A percentile compares a stretch with the other conserved stretches of the same genome.
These are phyloP conservation scores for Mimumesa dahlbomi DNA, from an alignment of 2,888 invertebrate species.

Conservation along the genomic window DNA sequence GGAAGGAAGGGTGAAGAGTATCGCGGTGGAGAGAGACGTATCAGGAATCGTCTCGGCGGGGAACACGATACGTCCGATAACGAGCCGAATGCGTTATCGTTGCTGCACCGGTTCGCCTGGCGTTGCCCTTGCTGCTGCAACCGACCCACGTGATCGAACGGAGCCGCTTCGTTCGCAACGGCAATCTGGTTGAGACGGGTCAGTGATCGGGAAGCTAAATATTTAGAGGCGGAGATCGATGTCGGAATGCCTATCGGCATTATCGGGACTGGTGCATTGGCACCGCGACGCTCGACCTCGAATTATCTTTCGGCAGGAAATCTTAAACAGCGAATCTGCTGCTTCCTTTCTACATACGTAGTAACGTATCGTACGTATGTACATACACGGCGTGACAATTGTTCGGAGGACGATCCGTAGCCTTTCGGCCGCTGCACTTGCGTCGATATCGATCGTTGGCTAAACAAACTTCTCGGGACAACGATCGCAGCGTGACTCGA, in stretches of 20 bases:
- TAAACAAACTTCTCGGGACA: no score
- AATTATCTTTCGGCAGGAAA: slow-evolving; percentile 16
- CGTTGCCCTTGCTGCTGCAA: slow-evolving; percentile 17
- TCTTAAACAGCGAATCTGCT: slow-evolving; percentile 3
- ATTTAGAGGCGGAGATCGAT: slow-evolving; percentile 68
- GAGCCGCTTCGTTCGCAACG: slow-evolving; percentile 46
- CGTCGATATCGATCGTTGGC: no score
- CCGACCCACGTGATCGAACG: slow-evolving; percentile 43
- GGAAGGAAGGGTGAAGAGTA: slow-evolving; percentile 12
- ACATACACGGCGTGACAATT: no score
- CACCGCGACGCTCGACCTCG: slow-evolving; percentile 21
- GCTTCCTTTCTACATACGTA: no score
- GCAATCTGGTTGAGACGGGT: slow-evolving; percentile 65
- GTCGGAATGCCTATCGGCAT: slow-evolving; percentile 50
- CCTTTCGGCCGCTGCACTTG: no score
- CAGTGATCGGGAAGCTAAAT: slow-evolving; percentile 71
- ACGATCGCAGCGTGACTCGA: no score
- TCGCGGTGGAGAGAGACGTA: slow-evolving; percentile 26
- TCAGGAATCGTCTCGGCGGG: slow-evolving; percentile 57
- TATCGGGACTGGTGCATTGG: slow-evolving; percentile 45
- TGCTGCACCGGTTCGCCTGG: slow-evolving; percentile 31
- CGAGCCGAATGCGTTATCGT: slow-evolving; percentile 62
- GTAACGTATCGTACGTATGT: no score
- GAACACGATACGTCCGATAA: slow-evolving; percentile 68
- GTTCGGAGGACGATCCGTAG: no score